Conservation (phyloP, 2,797 vertebrate species). For the Cynopterus sphinx region DNA sequence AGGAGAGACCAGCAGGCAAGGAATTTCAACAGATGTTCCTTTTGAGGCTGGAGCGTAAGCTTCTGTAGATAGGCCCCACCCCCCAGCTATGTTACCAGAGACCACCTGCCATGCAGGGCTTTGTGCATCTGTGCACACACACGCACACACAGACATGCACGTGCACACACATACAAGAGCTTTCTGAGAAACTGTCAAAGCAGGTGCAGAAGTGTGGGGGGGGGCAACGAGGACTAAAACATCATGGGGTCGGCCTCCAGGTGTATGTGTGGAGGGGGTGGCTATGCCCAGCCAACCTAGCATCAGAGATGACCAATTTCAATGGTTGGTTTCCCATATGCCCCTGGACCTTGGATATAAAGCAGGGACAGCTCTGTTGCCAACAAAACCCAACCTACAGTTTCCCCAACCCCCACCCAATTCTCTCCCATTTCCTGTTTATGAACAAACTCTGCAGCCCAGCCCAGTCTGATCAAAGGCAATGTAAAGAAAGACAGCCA, state of each 20-base stretch:
- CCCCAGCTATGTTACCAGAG: background rate
- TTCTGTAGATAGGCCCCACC: background rate
- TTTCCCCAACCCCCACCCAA: slow-evolving; percentile 19
- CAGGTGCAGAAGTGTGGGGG: slow-evolving; percentile 32
- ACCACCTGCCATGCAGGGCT: slow-evolving; percentile 61
- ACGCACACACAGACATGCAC: background rate
- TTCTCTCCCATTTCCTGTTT: slow-evolving; percentile 76
- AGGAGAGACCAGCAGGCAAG: slow-evolving; percentile 63
- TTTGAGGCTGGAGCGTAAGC: slow-evolving; percentile 19
- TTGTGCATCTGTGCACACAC: background rate
- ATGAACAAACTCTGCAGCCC: slow-evolving; percentile 48
- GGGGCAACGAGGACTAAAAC: background rate
- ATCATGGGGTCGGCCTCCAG: background rate
- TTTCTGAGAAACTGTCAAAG: slow-evolving; percentile 46
- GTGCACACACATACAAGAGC: background rate
- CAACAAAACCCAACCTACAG: slow-evolving; percentile 28
- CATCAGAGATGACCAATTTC: slow-evolving; percentile 10
- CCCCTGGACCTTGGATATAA: background rate
- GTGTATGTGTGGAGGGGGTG: background rate
- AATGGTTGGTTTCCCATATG: slow-evolving; percentile 16
- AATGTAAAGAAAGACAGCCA: slow-evolving; percentile 23
- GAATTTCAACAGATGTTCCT: slow-evolving; percentile 80
- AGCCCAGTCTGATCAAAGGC: slow-evolving; percentile 65
- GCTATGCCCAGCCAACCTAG: slow-evolving; percentile 28
- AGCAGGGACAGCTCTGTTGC: background rate